Evolutionary conservation across 2,888 invertebrate genomes (phyloP).

Genomic region (Lasioglossum calceatum): DNA sequence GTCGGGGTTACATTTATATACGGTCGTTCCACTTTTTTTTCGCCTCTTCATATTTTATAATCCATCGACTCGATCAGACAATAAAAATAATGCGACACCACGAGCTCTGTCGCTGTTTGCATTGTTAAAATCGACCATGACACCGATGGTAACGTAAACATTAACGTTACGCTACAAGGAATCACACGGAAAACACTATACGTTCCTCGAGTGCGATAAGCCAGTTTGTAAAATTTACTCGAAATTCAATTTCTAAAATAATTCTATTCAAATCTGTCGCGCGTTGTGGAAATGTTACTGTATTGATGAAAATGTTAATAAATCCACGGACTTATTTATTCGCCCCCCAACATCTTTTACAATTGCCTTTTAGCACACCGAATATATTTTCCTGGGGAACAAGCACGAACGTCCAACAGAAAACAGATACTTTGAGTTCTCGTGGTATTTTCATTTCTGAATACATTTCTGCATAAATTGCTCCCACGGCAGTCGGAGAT

Average conservation of each 20-base stretch:
- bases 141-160: not conserved
- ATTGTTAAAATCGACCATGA: conserved; percentile 7
- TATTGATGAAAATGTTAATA: not conserved
- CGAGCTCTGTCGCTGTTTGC: not conserved
- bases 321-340: not conserved
- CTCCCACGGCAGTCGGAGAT: conserved; percentile 45
- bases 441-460: conserved; percentile 58
- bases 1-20: conserved; percentile 80
- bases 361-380: not conserved
- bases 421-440: conserved; percentile 60
- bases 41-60: conserved; percentile 64
- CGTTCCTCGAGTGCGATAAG: not conserved
- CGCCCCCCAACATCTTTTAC: not conserved
- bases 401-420: conserved; percentile 37
- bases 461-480: conserved; percentile 60
- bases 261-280: not conserved
- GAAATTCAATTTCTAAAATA: not conserved
- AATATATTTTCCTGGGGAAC: conserved; percentile 24
- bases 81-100: conserved; percentile 55
- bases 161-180: not conserved
- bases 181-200: not conserved
- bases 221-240: not conserved
- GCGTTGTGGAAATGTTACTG: too few relatives aligned
- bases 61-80: conserved; percentile 33
- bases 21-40: conserved; percentile 56